phyloP scores from a whole-genome alignment of 2,797 vertebrate species.

The Chelon labrosus region DNA sequence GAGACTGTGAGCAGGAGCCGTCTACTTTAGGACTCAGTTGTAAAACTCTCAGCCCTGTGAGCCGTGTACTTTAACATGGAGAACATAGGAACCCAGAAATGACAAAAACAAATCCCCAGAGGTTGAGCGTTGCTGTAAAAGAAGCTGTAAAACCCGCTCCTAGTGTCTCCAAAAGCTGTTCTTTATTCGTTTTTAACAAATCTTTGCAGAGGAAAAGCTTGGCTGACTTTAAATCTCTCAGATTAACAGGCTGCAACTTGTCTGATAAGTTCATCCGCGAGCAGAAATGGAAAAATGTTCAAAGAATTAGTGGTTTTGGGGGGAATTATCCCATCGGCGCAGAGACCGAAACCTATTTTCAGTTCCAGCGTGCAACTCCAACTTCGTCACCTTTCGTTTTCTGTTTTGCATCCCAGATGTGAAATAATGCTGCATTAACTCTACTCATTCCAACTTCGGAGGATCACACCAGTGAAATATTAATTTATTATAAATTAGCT shows the following conservation, averaged over 20 bases:
- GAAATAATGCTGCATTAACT: background rate
- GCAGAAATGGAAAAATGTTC: too few species aligned
- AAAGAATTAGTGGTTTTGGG: too few species aligned
- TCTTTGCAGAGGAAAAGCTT: background rate
- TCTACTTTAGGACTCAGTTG: constrained; percentile 28
- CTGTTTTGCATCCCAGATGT: background rate
- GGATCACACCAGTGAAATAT: background rate
- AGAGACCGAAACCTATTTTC: too few species aligned
- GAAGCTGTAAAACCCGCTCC: background rate
- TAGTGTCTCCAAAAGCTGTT: background rate
- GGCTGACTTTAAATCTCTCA: background rate
- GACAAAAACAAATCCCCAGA: background rate
- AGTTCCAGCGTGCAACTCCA: too few species aligned
- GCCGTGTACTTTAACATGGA: too few species aligned
- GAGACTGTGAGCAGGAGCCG: constrained; percentile 6
- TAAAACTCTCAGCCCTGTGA: background rate
- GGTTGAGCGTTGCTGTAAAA: background rate
- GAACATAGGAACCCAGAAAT: too few species aligned
- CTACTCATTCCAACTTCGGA: background rate
- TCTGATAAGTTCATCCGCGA: background rate
- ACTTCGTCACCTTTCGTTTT: background rate
- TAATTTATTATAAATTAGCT: constrained; percentile 7
- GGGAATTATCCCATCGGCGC: too few species aligned
- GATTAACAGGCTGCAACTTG: background rate
- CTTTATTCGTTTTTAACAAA: background rate